A percentile compares a stretch with the other conserved stretches of the same genome.
Conservation (phyloP, 2,888 invertebrate genomes). For the Pristionchus fissidentatus region DNA sequence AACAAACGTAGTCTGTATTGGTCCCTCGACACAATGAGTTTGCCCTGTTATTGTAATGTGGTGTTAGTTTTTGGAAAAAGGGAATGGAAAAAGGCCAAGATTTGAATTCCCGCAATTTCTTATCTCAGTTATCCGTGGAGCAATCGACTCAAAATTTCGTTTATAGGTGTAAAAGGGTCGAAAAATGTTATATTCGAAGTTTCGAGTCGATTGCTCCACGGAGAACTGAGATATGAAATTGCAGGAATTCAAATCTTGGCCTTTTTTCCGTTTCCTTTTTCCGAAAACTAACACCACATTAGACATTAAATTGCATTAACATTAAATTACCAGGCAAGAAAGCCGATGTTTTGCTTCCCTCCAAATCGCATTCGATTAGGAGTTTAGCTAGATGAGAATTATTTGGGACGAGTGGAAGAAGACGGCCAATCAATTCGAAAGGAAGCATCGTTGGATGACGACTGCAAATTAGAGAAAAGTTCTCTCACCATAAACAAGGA, state of each 20-base stretch:
- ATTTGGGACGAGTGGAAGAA: constrained; percentile 90
- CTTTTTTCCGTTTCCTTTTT: too few species aligned
- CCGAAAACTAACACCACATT: too few species aligned
- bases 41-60: too few species aligned
- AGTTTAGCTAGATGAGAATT: constrained; percentile 87
- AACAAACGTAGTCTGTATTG: constrained; percentile 86
- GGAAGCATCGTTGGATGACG: constrained; percentile 93
- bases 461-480: constrained; percentile 50
- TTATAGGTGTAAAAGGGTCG: not conserved
- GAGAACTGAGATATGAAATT: too few species aligned
- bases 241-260: too few species aligned
- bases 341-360: constrained; percentile 79
- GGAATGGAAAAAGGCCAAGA: too few species aligned
- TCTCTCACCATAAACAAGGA: not conserved
- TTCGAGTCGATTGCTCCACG: not conserved
- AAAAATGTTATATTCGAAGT: not conserved
- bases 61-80: too few species aligned
- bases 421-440: constrained; percentile 90
- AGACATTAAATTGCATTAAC: too few species aligned
- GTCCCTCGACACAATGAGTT: too few species aligned
- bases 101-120: too few species aligned
- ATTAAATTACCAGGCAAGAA: constrained; percentile 48
- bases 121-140: too few species aligned
- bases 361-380: constrained; percentile 89
- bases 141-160: too few species aligned